These are phyloP conservation scores for Noctua janthe DNA, from an alignment of 2,888 invertebrate genomes.

Conservation along the genomic window DNA sequence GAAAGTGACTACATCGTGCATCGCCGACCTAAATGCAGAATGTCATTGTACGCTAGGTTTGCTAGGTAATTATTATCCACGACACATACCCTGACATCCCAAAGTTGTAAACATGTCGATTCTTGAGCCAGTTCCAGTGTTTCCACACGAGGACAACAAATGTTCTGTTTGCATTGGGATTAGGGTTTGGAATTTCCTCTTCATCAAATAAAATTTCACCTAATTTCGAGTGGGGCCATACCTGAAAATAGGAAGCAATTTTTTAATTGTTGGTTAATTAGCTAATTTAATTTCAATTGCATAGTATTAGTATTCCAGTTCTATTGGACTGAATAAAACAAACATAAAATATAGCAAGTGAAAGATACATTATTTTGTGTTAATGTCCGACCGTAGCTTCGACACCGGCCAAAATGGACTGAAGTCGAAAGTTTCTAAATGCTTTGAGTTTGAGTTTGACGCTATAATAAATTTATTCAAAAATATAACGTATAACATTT, in stretches of 20 bases:
- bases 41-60: background rate
- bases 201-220: constrained; percentile 67
- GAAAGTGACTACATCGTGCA: background rate
- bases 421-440: background rate
- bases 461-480: too few species aligned
- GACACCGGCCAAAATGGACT: background rate
- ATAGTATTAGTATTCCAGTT: background rate
- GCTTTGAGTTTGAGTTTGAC: too few species aligned
- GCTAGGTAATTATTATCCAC: background rate
- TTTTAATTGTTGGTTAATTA: background rate
- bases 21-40: background rate
- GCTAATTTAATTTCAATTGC: background rate
- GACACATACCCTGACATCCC: constrained; percentile 25
- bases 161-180: constrained; percentile 36
- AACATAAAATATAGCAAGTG: background rate
- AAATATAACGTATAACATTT: too few species aligned
- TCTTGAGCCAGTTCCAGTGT: constrained; percentile 85
- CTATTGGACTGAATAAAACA: background rate
- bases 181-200: constrained; percentile 27
- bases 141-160: constrained; percentile 48
- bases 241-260: constrained; percentile 67
- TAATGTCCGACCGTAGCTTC: background rate
- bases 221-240: constrained; percentile 76
- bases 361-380: background rate
- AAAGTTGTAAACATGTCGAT: constrained; percentile 89